Percentiles rank a stretch among this genome's conserved stretches.
Evolutionary conservation across 1,140 invertebrate genomes (phyloP).

Genomic region (Ptiloglossa arizonensis): DNA sequence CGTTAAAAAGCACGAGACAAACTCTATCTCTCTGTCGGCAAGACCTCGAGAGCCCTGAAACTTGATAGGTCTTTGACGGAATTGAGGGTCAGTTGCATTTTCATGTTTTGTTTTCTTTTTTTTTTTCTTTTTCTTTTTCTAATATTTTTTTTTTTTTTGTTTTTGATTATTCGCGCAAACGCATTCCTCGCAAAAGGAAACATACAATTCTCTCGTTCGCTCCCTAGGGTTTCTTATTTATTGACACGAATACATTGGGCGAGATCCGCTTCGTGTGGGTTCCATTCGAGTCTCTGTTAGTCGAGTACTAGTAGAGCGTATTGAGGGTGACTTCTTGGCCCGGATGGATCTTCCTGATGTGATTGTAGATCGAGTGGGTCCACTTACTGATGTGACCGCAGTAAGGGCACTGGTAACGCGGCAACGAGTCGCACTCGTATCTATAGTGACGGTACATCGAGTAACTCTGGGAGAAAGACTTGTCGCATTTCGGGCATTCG

Average conservation of each 20-base stretch:
- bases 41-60: no score
- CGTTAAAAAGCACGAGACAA: no score
- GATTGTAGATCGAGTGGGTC: slow-evolving; percentile 76
- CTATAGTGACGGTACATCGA: slow-evolving; percentile 85
- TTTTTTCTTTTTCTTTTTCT: no score
- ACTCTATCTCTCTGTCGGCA: no score
- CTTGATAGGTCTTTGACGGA: no score
- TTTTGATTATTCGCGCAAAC: no score
- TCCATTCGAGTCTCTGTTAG: neutral
- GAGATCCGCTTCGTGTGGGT: neutral
- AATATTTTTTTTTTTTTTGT: no score
- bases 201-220: neutral
- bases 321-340: slow-evolving; percentile 68
- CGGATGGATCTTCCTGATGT: slow-evolving; percentile 74
- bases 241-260: slow-evolving; percentile 6
- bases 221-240: neutral
- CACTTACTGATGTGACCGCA: slow-evolving; percentile 78
- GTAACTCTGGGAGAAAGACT: slow-evolving; percentile 79
- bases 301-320: slow-evolving; percentile 54
- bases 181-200: no score
- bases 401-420: slow-evolving; percentile 85
- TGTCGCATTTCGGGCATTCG: slow-evolving; percentile 75
- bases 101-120: no score
- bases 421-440: slow-evolving; percentile 87
- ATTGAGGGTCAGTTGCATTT: no score